Percentiles rank a stretch among this genome's conserved stretches.
Evolutionary conservation across 37 sponge, comb jelly and placozoan species (phyloP).

Genomic region (Haliclona indistincta): DNA sequence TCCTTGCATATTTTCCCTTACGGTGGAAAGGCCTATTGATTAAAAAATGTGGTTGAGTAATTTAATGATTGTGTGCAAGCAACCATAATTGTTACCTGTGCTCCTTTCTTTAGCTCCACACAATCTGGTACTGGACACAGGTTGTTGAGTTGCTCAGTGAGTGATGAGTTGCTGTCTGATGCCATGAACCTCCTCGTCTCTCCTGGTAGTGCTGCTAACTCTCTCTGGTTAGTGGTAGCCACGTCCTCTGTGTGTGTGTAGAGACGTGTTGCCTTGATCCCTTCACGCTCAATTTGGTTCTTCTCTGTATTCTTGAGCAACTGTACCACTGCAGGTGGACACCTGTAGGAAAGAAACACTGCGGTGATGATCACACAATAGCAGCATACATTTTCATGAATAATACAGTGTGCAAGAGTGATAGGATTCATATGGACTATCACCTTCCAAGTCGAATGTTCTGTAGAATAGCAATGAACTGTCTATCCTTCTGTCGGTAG

Average conservation of each 20-base stretch:
- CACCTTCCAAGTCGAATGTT: conserved; percentile 83
- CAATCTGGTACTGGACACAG: conserved; percentile 55
- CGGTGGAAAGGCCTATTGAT: neutral
- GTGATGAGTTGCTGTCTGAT: conserved; percentile 50
- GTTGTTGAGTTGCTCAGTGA: conserved; percentile 29
- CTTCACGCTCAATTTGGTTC: conserved; percentile 63
- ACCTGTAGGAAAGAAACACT: conserved; percentile 30
- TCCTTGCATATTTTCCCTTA: neutral
- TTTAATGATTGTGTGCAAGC: too few relatives aligned
- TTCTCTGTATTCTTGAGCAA: conserved; percentile 31
- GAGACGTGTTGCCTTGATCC: conserved; percentile 75
- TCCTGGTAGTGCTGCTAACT: conserved; percentile 51
- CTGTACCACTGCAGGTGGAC: conserved; percentile 50
- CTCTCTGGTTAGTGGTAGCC: conserved; percentile 50
- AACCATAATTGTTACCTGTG: conserved; percentile 51
- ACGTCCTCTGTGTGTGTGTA: conserved; percentile 87
- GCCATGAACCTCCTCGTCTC: conserved; percentile 38
- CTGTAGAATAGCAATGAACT: conserved; percentile 80
- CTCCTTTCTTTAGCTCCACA: conserved; percentile 78
- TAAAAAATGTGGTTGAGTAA: neutral
- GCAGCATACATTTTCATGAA: too few relatives aligned
- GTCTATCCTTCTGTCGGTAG: conserved; percentile 73
- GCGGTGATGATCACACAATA: neutral
- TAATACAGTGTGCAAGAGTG: too few relatives aligned
- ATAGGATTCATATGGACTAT: neutral